A percentile compares a stretch with the other conserved stretches of the same genome.
Evolutionary conservation across 35 echinoderm and acorn worm genomes (phyloP).

Genomic region (Apostichopus japonicus): DNA sequence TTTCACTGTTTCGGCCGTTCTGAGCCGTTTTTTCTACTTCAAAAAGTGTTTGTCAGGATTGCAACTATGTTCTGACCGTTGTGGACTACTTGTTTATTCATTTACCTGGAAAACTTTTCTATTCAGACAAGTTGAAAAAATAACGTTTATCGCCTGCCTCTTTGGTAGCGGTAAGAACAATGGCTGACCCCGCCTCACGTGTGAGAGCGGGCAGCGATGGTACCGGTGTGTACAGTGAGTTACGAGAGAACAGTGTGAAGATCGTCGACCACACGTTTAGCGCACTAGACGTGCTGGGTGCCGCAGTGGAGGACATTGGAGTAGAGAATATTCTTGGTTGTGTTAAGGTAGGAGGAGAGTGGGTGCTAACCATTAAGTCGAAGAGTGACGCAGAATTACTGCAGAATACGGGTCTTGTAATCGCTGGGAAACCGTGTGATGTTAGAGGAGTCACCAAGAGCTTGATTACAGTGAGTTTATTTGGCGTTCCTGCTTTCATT

Average conservation of each 20-base stretch:
- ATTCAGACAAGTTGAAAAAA: too few relatives aligned
- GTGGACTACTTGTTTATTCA: too few relatives aligned
- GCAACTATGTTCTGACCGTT: too few relatives aligned
- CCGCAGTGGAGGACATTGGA: neutral
- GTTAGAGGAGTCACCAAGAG: neutral
- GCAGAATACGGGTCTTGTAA: neutral
- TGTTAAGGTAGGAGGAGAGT: neutral
- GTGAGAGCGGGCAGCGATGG: too few relatives aligned
- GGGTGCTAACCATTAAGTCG: neutral
- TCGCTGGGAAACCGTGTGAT: neutral
- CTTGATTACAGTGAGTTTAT: neutral
- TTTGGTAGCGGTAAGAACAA: too few relatives aligned
- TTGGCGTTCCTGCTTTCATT: neutral
- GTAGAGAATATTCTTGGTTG: neutral
- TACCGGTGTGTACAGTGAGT: too few relatives aligned
- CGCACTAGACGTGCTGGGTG: neutral
- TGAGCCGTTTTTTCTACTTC: too few relatives aligned
- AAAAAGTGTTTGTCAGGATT: too few relatives aligned
- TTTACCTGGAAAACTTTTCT: too few relatives aligned
- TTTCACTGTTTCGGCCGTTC: too few relatives aligned
- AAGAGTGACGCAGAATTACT: neutral
- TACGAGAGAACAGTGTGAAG: slow-evolving; percentile 1
- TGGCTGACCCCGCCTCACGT: too few relatives aligned
- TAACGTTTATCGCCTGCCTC: too few relatives aligned
- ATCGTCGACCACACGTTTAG: neutral